phyloP scores from a whole-genome alignment of 2,113 vertebrate genomes.

The Meriones unguiculatus region DNA sequence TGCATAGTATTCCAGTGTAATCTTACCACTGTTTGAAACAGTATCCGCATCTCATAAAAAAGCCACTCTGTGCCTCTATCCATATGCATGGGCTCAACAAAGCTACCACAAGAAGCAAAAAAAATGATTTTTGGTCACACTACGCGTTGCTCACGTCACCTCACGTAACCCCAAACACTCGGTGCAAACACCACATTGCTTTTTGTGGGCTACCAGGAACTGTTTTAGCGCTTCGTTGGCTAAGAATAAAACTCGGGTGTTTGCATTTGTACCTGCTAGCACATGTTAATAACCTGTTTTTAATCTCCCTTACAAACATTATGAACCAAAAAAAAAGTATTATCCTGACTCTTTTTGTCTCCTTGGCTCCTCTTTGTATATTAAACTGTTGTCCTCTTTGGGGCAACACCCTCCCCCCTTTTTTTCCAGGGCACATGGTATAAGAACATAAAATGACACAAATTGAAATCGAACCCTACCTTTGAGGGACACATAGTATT shows the following conservation, averaged over 20 bases:
- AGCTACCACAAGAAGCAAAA: neutral
- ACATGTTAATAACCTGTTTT: neutral
- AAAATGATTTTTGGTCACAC: neutral
- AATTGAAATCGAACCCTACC: neutral
- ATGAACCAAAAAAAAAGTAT: neutral
- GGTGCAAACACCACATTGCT: neutral
- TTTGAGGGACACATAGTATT: neutral
- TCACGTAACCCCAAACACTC: neutral
- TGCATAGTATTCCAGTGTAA: neutral
- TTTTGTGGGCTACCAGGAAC: neutral
- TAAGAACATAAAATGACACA: neutral
- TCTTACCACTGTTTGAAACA: neutral
- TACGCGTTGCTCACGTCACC: neutral
- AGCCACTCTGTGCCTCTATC: neutral
- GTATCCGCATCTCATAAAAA: neutral
- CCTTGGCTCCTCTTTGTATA: neutral
- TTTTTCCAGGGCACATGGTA: neutral
- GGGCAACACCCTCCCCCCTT: neutral
- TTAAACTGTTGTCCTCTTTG: neutral
- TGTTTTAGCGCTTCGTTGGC: slow-evolving; percentile 6
- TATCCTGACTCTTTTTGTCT: slow-evolving; percentile 28
- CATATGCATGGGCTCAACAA: neutral
- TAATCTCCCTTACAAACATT: neutral
- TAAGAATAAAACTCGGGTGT: slow-evolving; percentile 2
- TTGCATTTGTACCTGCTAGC: neutral